phyloP scores from a whole-genome alignment of 2,113 vertebrate genomes.

The Capreolus pygargus region DNA sequence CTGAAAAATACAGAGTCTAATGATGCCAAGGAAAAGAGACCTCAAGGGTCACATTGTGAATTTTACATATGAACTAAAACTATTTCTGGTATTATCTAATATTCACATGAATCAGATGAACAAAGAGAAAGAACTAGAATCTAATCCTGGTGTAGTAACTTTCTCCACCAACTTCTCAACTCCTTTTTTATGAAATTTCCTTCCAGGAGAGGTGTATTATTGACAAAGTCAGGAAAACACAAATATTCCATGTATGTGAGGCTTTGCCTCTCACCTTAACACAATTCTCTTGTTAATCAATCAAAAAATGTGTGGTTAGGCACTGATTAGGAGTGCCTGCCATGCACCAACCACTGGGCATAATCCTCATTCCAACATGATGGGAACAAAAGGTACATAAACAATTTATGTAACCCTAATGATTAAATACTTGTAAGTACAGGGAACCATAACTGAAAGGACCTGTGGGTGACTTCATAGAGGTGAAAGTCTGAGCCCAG shows the following conservation, averaged over 20 bases:
- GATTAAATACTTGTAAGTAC: background rate
- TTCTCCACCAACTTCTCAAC: background rate
- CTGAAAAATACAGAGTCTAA: background rate
- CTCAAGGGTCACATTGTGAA: background rate
- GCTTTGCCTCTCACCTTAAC: background rate
- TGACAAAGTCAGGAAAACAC: background rate
- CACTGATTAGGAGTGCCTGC: background rate
- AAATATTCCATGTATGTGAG: background rate
- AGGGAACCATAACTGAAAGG: background rate
- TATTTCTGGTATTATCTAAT: background rate
- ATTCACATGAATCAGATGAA: background rate
- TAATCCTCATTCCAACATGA: background rate
- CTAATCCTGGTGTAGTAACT: background rate
- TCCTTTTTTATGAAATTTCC: background rate
- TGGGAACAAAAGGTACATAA: background rate
- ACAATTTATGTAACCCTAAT: background rate
- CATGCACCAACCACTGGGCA: background rate
- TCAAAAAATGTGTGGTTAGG: background rate
- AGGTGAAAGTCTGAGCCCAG: background rate
- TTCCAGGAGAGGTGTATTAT: background rate
- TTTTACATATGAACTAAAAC: background rate
- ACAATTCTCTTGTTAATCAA: background rate
- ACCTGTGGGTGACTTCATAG: rapidly evolving
- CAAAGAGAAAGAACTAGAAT: background rate
- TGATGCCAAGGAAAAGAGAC: background rate